A percentile compares a stretch with the other conserved stretches of the same genome.
These are phyloP conservation scores for honey bee (Apis mellifera) DNA, from an alignment of 1,140 invertebrate genomes.

Conservation along the genomic window DNA sequence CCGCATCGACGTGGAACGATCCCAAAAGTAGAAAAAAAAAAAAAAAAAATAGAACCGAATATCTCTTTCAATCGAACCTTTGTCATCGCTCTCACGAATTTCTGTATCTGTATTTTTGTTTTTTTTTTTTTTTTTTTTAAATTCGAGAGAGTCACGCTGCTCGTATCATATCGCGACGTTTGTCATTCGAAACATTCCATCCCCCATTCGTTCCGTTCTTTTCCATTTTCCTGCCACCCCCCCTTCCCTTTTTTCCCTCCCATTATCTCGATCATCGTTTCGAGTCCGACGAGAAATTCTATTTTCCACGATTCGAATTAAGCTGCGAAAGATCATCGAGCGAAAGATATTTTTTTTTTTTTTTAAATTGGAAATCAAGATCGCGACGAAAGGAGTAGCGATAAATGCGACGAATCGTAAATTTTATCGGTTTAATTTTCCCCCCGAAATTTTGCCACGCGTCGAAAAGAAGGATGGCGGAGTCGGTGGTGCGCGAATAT, in stretches of 20 bases:
- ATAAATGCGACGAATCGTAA: neutral
- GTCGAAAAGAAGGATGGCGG: neutral
- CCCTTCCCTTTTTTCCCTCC: neutral
- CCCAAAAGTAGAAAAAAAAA: neutral
- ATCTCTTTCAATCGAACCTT: neutral
- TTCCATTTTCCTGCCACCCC: neutral
- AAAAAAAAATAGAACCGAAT: constrained; percentile 2
- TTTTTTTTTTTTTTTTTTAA: neutral
- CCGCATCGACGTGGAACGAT: constrained; percentile 8
- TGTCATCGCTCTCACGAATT: neutral
- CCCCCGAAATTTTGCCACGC: neutral
- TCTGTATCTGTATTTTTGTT: too few species aligned
- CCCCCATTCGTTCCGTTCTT: neutral
- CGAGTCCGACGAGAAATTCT: neutral
- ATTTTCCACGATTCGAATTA: neutral
- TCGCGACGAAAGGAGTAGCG: too few species aligned
- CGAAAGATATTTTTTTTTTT: too few species aligned
- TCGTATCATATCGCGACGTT: too few species aligned
- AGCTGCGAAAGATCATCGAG: neutral
- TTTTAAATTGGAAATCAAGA: too few species aligned
- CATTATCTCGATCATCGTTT: neutral
- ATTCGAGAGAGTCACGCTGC: neutral
- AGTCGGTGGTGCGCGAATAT: neutral
- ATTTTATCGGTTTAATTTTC: neutral
- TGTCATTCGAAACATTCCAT: neutral